phyloP scores from a whole-genome alignment of 2,888 invertebrate genomes.

The Lithophane leautieri region DNA sequence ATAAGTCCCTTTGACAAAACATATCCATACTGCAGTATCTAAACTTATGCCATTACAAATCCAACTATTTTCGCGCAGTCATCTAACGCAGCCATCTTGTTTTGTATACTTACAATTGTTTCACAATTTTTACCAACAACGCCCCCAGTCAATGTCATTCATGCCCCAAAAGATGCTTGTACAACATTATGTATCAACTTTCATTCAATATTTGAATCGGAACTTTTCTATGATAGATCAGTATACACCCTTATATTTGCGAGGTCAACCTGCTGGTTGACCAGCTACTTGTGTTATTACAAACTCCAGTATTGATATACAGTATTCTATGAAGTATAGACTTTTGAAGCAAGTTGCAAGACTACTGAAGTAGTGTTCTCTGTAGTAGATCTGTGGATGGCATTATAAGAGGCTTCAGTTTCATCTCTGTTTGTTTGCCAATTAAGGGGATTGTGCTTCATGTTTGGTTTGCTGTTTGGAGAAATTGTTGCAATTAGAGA shows the following conservation, averaged over 20 bases:
- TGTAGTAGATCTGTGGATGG: background rate
- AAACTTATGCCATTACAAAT: background rate
- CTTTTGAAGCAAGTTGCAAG: constrained; percentile 9
- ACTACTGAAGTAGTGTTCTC: constrained; percentile 1
- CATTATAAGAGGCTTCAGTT: constrained; percentile 3
- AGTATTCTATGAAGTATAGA: background rate
- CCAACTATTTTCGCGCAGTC: background rate
- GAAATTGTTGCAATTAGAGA: background rate
- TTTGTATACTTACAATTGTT: background rate
- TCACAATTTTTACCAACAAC: background rate
- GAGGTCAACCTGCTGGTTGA: constrained; percentile 1
- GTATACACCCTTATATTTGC: constrained; percentile 15
- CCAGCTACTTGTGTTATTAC: constrained; percentile 3
- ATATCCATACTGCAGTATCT: background rate
- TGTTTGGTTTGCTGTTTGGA: background rate
- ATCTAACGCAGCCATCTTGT: background rate
- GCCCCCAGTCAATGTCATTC: background rate
- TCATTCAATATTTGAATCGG: background rate
- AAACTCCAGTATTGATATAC: constrained; percentile 1
- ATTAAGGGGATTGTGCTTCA: constrained; percentile 14
- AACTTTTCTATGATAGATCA: background rate
- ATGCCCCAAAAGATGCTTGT: background rate
- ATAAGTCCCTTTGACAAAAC: background rate
- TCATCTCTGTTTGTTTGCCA: constrained; percentile 26
- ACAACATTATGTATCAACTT: background rate